Evolutionary conservation across 1,140 invertebrate species (phyloP).

Genomic region (Teleopsis dalmanni): DNA sequence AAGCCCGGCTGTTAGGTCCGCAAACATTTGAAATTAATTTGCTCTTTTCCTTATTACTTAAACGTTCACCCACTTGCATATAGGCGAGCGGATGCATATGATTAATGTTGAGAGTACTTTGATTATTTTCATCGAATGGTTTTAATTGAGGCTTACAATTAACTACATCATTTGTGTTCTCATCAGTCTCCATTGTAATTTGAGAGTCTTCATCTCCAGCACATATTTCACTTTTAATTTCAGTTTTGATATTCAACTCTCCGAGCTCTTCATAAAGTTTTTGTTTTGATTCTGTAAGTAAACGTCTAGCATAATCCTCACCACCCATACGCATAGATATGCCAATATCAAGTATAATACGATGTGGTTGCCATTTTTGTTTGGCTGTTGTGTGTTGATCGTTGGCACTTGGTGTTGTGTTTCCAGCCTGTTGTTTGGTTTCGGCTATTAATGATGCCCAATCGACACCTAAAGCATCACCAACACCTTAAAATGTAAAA

Average conservation of each 20-base stretch:
- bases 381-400: slow-evolving; percentile 52
- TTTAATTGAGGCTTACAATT: background rate
- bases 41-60: slow-evolving; percentile 38
- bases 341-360: slow-evolving; percentile 63
- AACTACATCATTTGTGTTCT: background rate
- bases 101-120: slow-evolving; percentile 7
- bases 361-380: slow-evolving; percentile 66
- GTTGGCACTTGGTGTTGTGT: slow-evolving; percentile 36
- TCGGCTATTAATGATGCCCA: slow-evolving; percentile 82
- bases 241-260: slow-evolving; percentile 14
- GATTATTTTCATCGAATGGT: background rate
- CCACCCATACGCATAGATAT: slow-evolving; percentile 64
- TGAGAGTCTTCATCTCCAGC: slow-evolving; percentile 5
- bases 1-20: slow-evolving; percentile 49
- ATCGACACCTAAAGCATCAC: slow-evolving; percentile 83
- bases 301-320: slow-evolving; percentile 53
- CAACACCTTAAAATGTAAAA: slow-evolving; percentile 52
- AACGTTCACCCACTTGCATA: slow-evolving; percentile 51
- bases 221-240: slow-evolving; percentile 13
- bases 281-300: slow-evolving; percentile 40
- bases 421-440: slow-evolving; percentile 52
- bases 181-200: slow-evolving; percentile 3
- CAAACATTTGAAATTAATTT: slow-evolving; percentile 46
- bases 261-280: slow-evolving; percentile 26
- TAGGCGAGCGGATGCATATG: slow-evolving; percentile 53